A percentile compares a stretch with the other conserved stretches of the same genome.
Conservation (phyloP, 2,113 vertebrate genomes). For the Anolis carolinensis region DNA sequence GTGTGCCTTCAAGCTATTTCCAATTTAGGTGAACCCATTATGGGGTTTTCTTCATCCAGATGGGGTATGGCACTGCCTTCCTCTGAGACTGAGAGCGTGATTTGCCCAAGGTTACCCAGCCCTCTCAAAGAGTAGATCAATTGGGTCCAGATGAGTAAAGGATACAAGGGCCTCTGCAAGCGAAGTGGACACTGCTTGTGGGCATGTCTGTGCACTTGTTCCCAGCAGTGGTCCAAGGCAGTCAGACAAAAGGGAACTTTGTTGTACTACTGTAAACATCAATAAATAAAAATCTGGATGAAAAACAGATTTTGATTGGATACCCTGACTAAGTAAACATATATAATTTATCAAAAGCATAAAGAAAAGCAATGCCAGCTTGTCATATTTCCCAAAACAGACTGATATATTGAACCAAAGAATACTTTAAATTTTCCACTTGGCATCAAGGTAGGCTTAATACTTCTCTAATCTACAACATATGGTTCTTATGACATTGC, state of each 20-base stretch:
- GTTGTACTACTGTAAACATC: constrained; percentile 33
- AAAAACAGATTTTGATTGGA: constrained; percentile 38
- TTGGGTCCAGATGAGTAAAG: neutral
- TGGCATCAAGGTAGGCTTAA: constrained; percentile 74
- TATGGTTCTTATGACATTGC: constrained; percentile 70
- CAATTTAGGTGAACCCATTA: no score
- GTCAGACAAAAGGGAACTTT: neutral
- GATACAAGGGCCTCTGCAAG: neutral
- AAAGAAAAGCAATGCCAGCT: constrained; percentile 61
- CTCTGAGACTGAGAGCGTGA: no score
- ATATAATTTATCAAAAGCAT: constrained; percentile 64
- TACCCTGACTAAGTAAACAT: constrained; percentile 63
- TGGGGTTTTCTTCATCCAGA: no score
- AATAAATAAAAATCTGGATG: constrained; percentile 35
- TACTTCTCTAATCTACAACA: constrained; percentile 72
- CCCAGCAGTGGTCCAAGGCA: neutral
- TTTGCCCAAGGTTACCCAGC: no score
- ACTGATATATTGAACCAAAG: constrained; percentile 65
- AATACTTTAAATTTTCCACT: constrained; percentile 72
- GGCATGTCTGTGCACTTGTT: neutral
- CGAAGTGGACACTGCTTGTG: neutral
- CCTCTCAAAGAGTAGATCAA: neutral
- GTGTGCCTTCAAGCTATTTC: no score
- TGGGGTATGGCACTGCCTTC: no score
- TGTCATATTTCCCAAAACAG: constrained; percentile 45